Percentiles rank a stretch among this genome's conserved stretches.
Evolutionary conservation across 2,888 invertebrate species (phyloP).

Genomic region (Mythimna ferrago): DNA sequence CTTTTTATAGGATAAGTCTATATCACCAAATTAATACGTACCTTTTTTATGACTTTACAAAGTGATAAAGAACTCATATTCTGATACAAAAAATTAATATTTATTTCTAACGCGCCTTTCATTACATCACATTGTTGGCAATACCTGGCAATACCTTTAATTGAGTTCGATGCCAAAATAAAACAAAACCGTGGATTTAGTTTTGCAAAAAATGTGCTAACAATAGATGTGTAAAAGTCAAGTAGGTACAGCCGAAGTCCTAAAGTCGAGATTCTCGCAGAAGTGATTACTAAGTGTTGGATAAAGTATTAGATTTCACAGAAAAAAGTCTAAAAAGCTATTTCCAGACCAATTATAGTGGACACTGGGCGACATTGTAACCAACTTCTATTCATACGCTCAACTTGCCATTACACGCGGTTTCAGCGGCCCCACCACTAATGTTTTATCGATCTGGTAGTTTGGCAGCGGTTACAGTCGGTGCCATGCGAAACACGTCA

Average conservation of each 20-base stretch:
- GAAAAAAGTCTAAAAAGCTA: not conserved
- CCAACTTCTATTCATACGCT: constrained; percentile 6
- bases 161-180: too few relatives aligned
- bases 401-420: constrained; percentile 43
- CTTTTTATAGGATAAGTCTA: too few relatives aligned
- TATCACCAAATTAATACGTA: too few relatives aligned
- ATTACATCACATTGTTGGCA: too few relatives aligned
- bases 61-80: too few relatives aligned
- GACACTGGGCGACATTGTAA: not conserved
- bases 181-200: too few relatives aligned
- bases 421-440: constrained; percentile 72
- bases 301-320: not conserved
- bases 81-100: too few relatives aligned
- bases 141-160: too few relatives aligned
- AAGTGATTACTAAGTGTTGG: not conserved
- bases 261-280: not conserved
- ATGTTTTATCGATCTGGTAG: constrained; percentile 83
- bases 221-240: not conserved
- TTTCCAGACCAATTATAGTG: not conserved
- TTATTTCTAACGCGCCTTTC: too few relatives aligned
- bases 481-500: constrained; percentile 82
- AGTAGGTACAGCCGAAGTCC: not conserved
- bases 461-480: constrained; percentile 84
- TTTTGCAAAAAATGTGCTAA: not conserved
- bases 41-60: too few relatives aligned